Evolutionary conservation across 2,888 invertebrate genomes (phyloP), one percentile per base, ranked within the genome.

Genomic region (Machimus rusticus): DNA sequence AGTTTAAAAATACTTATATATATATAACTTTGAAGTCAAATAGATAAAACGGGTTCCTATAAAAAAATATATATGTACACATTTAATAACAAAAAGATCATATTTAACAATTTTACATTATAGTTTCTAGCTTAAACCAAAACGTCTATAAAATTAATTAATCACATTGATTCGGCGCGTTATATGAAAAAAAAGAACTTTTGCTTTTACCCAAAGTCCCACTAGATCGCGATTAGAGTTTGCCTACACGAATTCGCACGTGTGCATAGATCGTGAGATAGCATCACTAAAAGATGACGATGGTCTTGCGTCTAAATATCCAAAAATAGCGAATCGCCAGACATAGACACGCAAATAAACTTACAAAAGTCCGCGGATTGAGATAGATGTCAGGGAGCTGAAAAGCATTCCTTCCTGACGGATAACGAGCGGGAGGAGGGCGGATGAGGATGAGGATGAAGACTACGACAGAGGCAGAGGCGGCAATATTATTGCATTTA

Each of bases 291-390:
- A 43, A 66, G 82, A 82, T 82, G 82, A 82, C 57, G 82, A 31
- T 82, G n/a, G 37, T 66, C 85, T 85, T 74, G 74, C 74, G 85
- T 74, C 74, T 51, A 85, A 85, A 85, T 74, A 74, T 85, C 85
- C 74, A 43, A 85, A 85, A 85, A 85, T 85, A 85, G 74, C 85
- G 28, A 74, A 85, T 57, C 34, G 85, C 85, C 85, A 85, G 85
- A 74, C 85, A 74, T 74, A 85, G 46, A 74, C 43, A 74, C 74
- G 85, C 85, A 85, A 85, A 85, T 85, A 74, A 74, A 85, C 46
- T 23, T 37, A 66, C 82, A 82, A 79, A 79, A 57, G 82, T 82
- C 57, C 82, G n/a, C 39, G 39, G 37, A 57, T 55, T 82, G 55
- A 55, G 82, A 85, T 85, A 74, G 85, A 85, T 74, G 85, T 79